Percentiles rank a stretch among this genome's conserved stretches.
phyloP scores from a whole-genome alignment of 1,140 invertebrate species.

The Saccostrea glomerata region DNA sequence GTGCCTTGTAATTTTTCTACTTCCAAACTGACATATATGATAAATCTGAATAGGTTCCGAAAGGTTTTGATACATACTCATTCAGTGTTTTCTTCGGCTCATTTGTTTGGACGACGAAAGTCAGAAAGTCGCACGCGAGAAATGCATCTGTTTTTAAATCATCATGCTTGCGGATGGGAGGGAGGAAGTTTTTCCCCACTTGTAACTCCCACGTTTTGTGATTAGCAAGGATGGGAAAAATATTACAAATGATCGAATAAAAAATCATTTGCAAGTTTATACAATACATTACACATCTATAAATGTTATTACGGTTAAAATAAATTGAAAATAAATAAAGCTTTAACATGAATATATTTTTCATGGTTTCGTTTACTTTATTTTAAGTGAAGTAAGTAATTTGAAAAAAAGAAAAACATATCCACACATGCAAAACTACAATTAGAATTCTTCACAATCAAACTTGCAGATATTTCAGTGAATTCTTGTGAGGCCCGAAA shows the following conservation, averaged over 20 bases:
- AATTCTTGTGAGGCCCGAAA: background rate
- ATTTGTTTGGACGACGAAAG: background rate
- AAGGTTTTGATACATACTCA: conserved; percentile 7
- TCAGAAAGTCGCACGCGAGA: background rate
- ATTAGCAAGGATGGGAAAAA: too few species aligned
- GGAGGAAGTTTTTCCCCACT: background rate
- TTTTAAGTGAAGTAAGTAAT: too few species aligned
- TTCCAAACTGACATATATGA: background rate
- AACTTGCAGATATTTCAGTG: background rate
- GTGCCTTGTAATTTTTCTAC: background rate
- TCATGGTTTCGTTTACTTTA: too few species aligned
- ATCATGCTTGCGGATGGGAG: background rate
- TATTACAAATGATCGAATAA: too few species aligned
- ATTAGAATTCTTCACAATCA: background rate
- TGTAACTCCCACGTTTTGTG: too few species aligned
- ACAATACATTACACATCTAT: too few species aligned
- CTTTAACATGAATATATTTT: too few species aligned
- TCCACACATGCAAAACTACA: background rate
- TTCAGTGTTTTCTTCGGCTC: background rate
- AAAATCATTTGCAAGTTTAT: too few species aligned
- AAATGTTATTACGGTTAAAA: too few species aligned
- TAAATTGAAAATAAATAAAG: too few species aligned
- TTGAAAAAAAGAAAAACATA: background rate
- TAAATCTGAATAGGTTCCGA: conserved; percentile 15
- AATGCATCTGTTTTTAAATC: background rate